Percentiles rank a stretch among this genome's conserved stretches.
phyloP scores from a whole-genome alignment of 2,888 invertebrate genomes.

The Unio pictorum region DNA sequence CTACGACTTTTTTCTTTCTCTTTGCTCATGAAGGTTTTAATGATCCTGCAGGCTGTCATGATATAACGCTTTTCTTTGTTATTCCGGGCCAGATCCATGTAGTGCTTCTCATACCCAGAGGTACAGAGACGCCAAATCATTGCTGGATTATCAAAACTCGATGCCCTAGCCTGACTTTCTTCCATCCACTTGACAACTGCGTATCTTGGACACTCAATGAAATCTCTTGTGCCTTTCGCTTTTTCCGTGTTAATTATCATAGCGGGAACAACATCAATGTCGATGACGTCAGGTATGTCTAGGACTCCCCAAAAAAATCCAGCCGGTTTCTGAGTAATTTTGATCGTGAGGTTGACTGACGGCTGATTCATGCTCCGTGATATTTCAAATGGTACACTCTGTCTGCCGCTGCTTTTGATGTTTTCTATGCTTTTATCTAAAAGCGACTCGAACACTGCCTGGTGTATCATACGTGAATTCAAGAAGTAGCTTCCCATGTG shows the following conservation, averaged over 20 bases:
- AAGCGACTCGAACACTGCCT: conserved; percentile 16
- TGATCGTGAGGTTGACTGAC: conserved; percentile 27
- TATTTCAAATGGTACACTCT: conserved; percentile 9
- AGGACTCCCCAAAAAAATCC: too few species aligned
- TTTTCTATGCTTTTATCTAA: conserved; percentile 9
- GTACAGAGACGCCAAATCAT: conserved; percentile 36
- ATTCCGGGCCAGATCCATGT: conserved; percentile 27
- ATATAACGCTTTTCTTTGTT: conserved; percentile 25
- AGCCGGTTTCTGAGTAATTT: not conserved
- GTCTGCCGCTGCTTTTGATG: not conserved
- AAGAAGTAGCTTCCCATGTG: conserved; percentile 4
- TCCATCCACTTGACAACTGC: conserved; percentile 43
- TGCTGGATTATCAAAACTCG: conserved; percentile 13
- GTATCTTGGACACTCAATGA: conserved; percentile 28
- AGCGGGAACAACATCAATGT: conserved; percentile 43
- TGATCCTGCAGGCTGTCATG: conserved; percentile 36
- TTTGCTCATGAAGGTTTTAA: conserved; percentile 24
- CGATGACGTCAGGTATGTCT: conserved; percentile 12
- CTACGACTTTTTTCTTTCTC: too few species aligned
- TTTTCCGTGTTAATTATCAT: conserved; percentile 23
- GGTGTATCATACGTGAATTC: conserved; percentile 15
- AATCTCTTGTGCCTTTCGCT: not conserved
- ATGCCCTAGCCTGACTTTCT: conserved; percentile 4
- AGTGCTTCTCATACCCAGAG: conserved; percentile 40
- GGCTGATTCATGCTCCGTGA: conserved; percentile 22